Evolutionary conservation across 2,797 vertebrate species (phyloP), one percentile per base, ranked within the genome.

Genomic region (Rhyacichthys aspro): DNA sequence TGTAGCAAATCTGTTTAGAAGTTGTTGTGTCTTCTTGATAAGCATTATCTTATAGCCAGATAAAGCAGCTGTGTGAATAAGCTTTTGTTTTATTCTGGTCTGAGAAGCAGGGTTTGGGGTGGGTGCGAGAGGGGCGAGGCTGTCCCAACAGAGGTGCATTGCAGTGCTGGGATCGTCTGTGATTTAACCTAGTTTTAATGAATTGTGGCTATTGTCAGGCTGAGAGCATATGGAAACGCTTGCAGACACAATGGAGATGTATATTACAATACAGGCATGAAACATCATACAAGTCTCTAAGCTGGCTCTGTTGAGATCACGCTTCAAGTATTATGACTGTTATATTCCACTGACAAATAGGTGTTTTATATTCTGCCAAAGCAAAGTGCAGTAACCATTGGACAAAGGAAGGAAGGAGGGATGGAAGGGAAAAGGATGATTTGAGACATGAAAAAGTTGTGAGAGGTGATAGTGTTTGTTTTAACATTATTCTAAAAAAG

Each of bases 81-180:
- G 49, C 55, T 62, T 67, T 68, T 54, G 60, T 78, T 75, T 78
- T 53, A 56, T 18, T 64, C 19, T 33, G 55, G 43, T 48, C 55
- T 59, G 61, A 75, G 66, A 61, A 65, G 56, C 59, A 6, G 70
- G 83, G 69, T 69, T 55, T 83, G 79, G 80, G 78, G 82, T 89
- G 87, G 89, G 90, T 65, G 90, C 89, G 72, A 73, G 79, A 68
- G 67, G 79, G 88, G 85, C 79, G 82, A 79, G 82, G 79, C 85
- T 41, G 67, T 84, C 76, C 67, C 83, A 48, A 43, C 59, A 57
- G 86, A 86, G 71, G 63, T 47, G 57, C 73, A 76, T 70, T 63
- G 54, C 70, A 62, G 69, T 65, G 67, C 9, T 43, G 80, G 76
- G 83, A 78, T 83, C 67, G 80, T 72, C 72, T 60, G 33, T 62